Evolutionary conservation across 2,113 vertebrate species (phyloP).

Genomic region (Tychaedon coryphoeus): DNA sequence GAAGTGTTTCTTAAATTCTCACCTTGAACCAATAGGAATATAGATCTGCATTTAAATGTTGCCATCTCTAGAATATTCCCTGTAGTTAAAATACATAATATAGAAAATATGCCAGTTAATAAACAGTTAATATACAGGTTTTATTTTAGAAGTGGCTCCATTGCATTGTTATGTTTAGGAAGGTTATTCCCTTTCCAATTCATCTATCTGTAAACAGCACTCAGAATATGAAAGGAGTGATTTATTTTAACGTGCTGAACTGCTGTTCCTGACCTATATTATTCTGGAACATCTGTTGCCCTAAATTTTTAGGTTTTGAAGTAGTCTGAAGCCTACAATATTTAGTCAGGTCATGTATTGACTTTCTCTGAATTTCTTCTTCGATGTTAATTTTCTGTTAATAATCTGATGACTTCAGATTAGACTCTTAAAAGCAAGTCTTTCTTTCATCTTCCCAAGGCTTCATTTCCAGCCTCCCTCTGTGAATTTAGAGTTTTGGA

Average conservation of each 20-base stretch:
- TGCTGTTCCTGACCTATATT: slow-evolving; percentile 30
- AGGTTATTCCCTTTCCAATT: slow-evolving; percentile 1
- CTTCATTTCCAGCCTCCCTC: background rate
- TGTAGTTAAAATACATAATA: background rate
- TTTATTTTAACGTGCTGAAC: slow-evolving; percentile 22
- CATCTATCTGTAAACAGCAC: background rate
- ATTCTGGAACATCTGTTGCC: slow-evolving; percentile 31
- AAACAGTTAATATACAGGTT: slow-evolving; percentile 15
- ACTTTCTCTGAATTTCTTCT: background rate
- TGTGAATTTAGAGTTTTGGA: background rate
- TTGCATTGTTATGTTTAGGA: background rate
- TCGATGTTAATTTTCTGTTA: background rate
- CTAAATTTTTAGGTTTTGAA: slow-evolving; percentile 17
- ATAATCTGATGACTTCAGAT: background rate
- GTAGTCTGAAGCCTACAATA: background rate
- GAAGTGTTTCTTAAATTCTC: background rate
- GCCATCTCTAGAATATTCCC: background rate
- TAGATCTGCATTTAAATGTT: background rate
- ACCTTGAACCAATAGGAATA: background rate
- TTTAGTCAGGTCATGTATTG: background rate
- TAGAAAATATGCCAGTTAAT: background rate
- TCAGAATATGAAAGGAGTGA: background rate
- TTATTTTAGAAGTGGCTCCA: background rate
- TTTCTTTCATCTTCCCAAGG: background rate
- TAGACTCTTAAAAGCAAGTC: background rate